phyloP scores from a whole-genome alignment of 1,140 invertebrate genomes.

The Drosophila sp. region DNA sequence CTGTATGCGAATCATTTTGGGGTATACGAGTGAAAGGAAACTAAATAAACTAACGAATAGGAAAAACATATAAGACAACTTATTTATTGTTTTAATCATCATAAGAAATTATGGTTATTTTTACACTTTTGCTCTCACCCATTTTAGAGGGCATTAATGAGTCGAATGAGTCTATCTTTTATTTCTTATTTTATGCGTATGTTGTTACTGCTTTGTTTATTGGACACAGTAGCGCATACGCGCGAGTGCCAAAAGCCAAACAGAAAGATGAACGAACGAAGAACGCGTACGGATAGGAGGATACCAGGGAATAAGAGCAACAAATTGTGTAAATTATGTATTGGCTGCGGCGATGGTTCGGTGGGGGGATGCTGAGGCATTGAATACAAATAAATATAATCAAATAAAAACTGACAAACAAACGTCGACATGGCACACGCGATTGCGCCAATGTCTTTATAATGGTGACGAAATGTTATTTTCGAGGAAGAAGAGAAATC shows the following conservation, averaged over 20 bases:
- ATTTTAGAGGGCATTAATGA: neutral
- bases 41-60: neutral
- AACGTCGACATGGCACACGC: constrained; percentile 30
- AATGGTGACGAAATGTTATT: neutral
- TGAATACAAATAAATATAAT: constrained; percentile 49
- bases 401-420: constrained; percentile 55
- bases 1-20: neutral
- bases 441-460: constrained; percentile 50
- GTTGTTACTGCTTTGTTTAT: neutral
- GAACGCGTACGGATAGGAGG: neutral
- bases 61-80: too few species aligned
- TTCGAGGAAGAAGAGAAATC: neutral
- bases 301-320: constrained; percentile 14
- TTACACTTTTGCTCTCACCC: too few species aligned
- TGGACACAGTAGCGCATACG: constrained; percentile 3
- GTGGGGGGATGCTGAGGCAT: neutral
- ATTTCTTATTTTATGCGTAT: neutral
- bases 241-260: constrained; percentile 43
- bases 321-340: constrained; percentile 48
- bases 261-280: constrained; percentile 14
- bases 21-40: neutral
- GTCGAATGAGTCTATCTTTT: neutral
- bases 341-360: neutral
- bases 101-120: too few species aligned
- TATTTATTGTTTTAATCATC: too few species aligned